Evolutionary conservation across 2,888 invertebrate species (phyloP), one percentile per base, ranked within the genome.

Genomic region (Vesta saturnalis): DNA sequence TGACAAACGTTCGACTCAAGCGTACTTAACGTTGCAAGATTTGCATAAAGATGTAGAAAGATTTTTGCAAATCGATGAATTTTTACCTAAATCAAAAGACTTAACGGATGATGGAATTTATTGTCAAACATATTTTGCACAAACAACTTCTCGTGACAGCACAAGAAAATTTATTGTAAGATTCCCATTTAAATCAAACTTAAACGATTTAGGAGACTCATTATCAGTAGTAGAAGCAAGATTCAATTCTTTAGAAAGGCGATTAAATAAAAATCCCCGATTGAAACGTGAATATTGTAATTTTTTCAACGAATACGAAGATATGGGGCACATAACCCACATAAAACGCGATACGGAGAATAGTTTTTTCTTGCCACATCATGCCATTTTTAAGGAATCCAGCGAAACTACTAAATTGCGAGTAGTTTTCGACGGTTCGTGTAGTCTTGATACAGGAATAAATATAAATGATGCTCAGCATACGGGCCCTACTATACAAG

Each of bases 351-450:
- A 14, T 16, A 16, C 14, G 1, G 12, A 1, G 1, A 14, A 8
- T 15, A 52, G 16, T 1, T 64, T 46, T 56, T 66, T 66, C 43
- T 35, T 73, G 14, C 66, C 73, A n/a, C 72, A 73, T 64, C 70
- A 73, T 23, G 63, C 62, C 12, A 68, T 73, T 18, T 30, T 70
- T 5, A 70, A 71, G 19, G 30, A 64, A 15, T 19, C 1, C 1
- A 70, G 64, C 18, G 10, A 16, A 23, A 70, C 72, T 19, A 73
- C 73, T 6, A 73, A 65, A 59, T 39, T 72, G 12, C 43, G 68
- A 46, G 71, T 71, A 21, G 69, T 71, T 5, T 72, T 72, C 23
- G 72, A 72, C 60, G 68, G 58, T 1, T 72, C 69, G 0, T 55
- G 58, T 0, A 63, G 60, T 49, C 46, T 62, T 0, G 8, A 49